These are phyloP conservation scores for Frankliniella fusca DNA, from an alignment of 2,888 invertebrate species.

Conservation along the genomic window DNA sequence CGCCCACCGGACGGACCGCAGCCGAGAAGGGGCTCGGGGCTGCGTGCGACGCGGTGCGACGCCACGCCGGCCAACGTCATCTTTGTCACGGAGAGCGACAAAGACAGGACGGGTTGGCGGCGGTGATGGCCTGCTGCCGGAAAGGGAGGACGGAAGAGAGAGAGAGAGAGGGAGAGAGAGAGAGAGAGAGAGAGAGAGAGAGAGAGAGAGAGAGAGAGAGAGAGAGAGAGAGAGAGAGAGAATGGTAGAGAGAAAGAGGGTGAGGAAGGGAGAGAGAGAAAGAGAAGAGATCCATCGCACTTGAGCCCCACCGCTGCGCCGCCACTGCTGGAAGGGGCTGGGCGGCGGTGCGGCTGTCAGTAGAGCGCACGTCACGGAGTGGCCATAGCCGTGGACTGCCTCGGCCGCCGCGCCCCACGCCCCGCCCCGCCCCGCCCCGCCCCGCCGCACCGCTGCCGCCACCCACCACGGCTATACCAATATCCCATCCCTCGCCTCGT, in stretches of 20 bases:
- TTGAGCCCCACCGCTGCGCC: neutral
- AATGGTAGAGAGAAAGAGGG: neutral
- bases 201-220: neutral
- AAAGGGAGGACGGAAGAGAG: neutral
- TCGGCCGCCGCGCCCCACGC: too few relatives aligned
- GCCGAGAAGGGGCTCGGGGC: neutral
- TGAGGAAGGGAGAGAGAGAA: neutral
- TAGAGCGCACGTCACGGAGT: neutral
- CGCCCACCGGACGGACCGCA: neutral
- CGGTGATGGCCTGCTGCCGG: too few relatives aligned
- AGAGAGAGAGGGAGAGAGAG: neutral
- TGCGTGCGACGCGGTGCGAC: neutral
- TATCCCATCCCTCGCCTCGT: conserved; percentile 15
- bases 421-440: too few relatives aligned
- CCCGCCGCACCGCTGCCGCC: too few relatives aligned
- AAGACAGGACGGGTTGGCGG: too few relatives aligned
- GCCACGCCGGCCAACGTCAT: too few relatives aligned
- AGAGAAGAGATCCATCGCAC: conserved; percentile 5
- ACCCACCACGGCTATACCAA: neutral
- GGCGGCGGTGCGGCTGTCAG: neutral
- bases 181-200: neutral
- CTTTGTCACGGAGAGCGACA: too few relatives aligned
- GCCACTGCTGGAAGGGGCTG: neutral
- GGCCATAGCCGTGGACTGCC: neutral
- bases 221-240: neutral